phyloP scores from a whole-genome alignment of 2,113 vertebrate genomes.

The Tachysurus vachellii region DNA sequence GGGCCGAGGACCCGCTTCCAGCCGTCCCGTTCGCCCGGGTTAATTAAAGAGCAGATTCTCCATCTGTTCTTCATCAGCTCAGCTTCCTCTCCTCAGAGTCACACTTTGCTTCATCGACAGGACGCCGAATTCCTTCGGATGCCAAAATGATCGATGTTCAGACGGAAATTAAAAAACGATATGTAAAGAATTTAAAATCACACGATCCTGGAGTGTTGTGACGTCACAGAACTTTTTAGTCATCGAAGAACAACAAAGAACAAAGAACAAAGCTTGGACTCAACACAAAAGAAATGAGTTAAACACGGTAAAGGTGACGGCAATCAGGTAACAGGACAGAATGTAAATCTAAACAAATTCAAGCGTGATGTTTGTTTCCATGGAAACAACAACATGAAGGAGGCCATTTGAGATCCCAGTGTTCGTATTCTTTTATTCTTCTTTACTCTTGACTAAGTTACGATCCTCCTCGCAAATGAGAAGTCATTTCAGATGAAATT shows the following conservation, averaged over 20 bases:
- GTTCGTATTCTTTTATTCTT: not conserved
- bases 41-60: conserved; percentile 83
- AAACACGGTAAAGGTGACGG: not conserved
- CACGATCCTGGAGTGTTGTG: not conserved
- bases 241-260: not conserved
- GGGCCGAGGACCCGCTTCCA: conserved; percentile 77
- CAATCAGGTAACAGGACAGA: not conserved
- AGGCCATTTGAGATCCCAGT: not conserved
- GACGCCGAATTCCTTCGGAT: not conserved
- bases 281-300: not conserved
- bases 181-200: not conserved
- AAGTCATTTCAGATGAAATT: not conserved
- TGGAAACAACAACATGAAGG: not conserved
- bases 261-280: too few relatives aligned
- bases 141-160: conserved; percentile 1
- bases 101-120: not conserved
- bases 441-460: not conserved
- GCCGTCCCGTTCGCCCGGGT: conserved; percentile 78
- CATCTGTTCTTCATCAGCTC: conserved; percentile 78
- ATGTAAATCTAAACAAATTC: not conserved
- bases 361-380: not conserved
- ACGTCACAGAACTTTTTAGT: not conserved
- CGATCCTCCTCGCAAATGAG: not conserved
- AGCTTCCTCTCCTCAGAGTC: conserved; percentile 12
- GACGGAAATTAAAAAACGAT: not conserved